A percentile compares a stretch with the other conserved stretches of the same genome.
phyloP scores from a whole-genome alignment of 2,113 vertebrate genomes.

The Otis tarda region DNA sequence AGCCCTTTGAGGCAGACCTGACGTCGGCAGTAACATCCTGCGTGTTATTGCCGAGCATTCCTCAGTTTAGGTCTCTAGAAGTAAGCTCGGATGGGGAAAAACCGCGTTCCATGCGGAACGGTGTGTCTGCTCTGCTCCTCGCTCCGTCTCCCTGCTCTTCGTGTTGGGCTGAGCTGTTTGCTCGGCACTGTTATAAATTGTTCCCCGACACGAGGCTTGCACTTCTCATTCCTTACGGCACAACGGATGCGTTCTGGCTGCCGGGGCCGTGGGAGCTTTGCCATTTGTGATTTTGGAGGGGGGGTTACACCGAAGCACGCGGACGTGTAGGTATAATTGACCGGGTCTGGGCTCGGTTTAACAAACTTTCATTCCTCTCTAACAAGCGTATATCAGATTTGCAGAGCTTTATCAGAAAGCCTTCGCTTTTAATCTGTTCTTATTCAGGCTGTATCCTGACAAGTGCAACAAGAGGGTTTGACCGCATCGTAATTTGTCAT shows the following conservation, averaged over 20 bases:
- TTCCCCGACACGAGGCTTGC: background rate
- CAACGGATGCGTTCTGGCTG: background rate
- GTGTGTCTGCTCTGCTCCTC: background rate
- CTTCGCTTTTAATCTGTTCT: background rate
- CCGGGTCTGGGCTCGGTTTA: background rate
- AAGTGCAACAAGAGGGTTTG: background rate
- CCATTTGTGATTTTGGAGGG: background rate
- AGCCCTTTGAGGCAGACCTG: background rate
- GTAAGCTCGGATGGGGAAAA: background rate
- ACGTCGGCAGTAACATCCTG: fast-evolving
- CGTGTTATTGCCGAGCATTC: fast-evolving
- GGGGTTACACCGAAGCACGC: background rate
- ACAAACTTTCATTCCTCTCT: background rate
- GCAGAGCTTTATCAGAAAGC: background rate
- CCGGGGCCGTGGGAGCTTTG: background rate
- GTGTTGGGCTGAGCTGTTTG: background rate
- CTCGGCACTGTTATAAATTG: background rate
- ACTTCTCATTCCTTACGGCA: background rate
- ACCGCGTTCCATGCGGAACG: background rate
- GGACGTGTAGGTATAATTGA: background rate
- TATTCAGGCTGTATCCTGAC: background rate
- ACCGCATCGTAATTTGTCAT: background rate
- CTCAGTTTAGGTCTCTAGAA: background rate
- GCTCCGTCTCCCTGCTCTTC: background rate
- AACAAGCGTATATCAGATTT: background rate